Percentiles rank a stretch among this genome's conserved stretches.
Conservation (phyloP, 2,888 invertebrate genomes). For the Tubulanus polymorphus region DNA sequence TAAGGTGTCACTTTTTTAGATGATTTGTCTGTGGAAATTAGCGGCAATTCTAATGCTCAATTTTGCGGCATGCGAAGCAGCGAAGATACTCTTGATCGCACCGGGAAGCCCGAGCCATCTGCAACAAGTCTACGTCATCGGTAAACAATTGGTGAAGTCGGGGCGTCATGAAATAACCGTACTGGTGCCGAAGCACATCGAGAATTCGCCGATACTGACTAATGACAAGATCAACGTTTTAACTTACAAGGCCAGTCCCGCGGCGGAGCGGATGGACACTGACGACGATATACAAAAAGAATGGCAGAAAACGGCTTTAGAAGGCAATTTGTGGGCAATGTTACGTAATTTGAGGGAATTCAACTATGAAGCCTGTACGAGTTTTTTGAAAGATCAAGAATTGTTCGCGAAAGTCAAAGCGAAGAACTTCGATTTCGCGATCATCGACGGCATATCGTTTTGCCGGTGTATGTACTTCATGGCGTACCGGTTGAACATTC, state of each 20-base stretch:
- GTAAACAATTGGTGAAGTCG: constrained; percentile 5
- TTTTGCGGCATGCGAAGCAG: not conserved
- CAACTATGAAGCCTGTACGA: not conserved
- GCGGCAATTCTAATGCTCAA: too few species aligned
- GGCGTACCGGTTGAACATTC: not conserved
- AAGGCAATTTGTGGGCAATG: not conserved
- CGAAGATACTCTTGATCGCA: constrained; percentile 11
- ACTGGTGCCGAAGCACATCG: too few species aligned
- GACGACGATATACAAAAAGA: not conserved
- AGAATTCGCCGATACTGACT: too few species aligned
- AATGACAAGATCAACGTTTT: constrained; percentile 7
- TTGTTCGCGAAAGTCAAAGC: not conserved
- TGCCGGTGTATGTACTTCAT: constrained; percentile 1
- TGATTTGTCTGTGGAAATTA: too few species aligned
- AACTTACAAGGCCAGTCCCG: not conserved
- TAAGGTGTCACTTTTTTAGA: too few species aligned
- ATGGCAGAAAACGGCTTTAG: not conserved
- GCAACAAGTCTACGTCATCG: constrained; percentile 3
- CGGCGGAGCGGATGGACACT: not conserved
- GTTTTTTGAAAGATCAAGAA: constrained; percentile 1
- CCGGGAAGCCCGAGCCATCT: constrained; percentile 7
- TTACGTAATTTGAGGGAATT: not conserved
- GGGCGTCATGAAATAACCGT: too few species aligned
- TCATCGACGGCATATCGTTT: not conserved
- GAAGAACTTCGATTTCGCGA: constrained; percentile 3